Percentiles rank a stretch among this genome's conserved stretches.
These are phyloP conservation scores for Carposina sasakii DNA, from an alignment of 1,140 invertebrate species.

Conservation along the genomic window DNA sequence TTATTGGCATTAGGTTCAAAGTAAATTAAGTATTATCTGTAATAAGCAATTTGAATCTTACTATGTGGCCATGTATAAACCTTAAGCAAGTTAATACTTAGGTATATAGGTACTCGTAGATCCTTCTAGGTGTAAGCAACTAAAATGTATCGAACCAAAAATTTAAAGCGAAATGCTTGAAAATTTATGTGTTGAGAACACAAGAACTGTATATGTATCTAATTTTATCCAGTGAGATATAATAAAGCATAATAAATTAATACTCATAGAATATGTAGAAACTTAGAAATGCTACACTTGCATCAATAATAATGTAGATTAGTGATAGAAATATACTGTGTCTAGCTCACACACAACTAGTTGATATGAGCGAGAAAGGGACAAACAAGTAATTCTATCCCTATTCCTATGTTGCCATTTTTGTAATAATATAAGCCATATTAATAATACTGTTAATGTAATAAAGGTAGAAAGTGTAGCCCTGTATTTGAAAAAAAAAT, in stretches of 20 bases:
- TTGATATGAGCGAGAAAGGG: too few relatives aligned
- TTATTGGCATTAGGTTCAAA: constrained; percentile 17
- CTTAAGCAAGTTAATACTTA: too few relatives aligned
- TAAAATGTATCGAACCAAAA: constrained; percentile 68
- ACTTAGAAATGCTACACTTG: too few relatives aligned
- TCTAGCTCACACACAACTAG: too few relatives aligned
- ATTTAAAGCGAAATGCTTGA: constrained; percentile 68
- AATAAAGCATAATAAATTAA: constrained; percentile 38
- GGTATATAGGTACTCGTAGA: constrained; percentile 33
- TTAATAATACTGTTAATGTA: too few relatives aligned
- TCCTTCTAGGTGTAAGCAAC: constrained; percentile 42
- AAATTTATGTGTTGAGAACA: constrained; percentile 71
- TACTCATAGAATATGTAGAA: constrained; percentile 34
- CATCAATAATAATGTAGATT: too few relatives aligned
- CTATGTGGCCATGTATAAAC: constrained; percentile 64
- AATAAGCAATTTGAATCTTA: constrained; percentile 33
- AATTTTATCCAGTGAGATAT: constrained; percentile 53
- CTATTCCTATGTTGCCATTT: too few relatives aligned
- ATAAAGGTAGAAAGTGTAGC: too few relatives aligned
- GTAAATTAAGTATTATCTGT: constrained; percentile 14
- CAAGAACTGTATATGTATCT: constrained; percentile 26
- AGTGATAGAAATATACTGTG: too few relatives aligned
- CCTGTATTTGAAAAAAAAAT: too few relatives aligned
- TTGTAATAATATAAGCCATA: too few relatives aligned
- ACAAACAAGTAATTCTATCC: too few relatives aligned